Evolutionary conservation across 2,113 vertebrate species (phyloP), one percentile per base, ranked within the genome.

Genomic region (Cyphomyrus plagiostoma): DNA sequence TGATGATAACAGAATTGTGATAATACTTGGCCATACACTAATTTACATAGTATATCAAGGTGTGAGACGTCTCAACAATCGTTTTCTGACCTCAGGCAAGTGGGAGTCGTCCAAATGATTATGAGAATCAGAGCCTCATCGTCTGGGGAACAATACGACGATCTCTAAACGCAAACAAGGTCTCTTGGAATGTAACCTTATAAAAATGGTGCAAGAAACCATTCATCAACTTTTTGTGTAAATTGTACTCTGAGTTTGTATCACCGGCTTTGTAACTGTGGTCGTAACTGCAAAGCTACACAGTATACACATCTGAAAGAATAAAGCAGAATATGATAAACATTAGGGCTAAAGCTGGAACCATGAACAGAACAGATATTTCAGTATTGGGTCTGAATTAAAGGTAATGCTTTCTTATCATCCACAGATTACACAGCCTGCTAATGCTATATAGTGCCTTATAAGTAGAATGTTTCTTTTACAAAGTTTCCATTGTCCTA

Each of bases 391-490:
- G n/a, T 30, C 62, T 13, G n/a, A 70, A 70, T 70, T 70, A 70
- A 70, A 70, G 58, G 62, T 30, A 30, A 11, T 13, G n/a, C n/a
- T 70, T 30, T 30, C 10, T 70, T 26, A 13, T 30, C 26, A 30
- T 70, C 62, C 62, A 30, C 10, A 13, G 62, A 30, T 30, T 42
- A 50, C 23, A 85, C 45, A 48, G 10, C 46, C 48, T 49, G n/a
- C 23, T 86, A 15, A 35, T 53, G 17, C 30, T 6, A 70, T 53
- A 50, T 4, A 48, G n/a, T 83, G 26, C 35, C 49, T 88, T 88
- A 83, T 83, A 50, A 87, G 42, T 66, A 90, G 86, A 52, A 90
- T 90, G 89, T 88, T 90, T 48, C 52, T 84, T 46, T 35, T 21
- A 46, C 46, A 48, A n/a, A 86, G 83, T 23, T 86, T 35, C 23